Conservation (phyloP, 1,140 invertebrate species). For the Heliconius nattereri region DNA sequence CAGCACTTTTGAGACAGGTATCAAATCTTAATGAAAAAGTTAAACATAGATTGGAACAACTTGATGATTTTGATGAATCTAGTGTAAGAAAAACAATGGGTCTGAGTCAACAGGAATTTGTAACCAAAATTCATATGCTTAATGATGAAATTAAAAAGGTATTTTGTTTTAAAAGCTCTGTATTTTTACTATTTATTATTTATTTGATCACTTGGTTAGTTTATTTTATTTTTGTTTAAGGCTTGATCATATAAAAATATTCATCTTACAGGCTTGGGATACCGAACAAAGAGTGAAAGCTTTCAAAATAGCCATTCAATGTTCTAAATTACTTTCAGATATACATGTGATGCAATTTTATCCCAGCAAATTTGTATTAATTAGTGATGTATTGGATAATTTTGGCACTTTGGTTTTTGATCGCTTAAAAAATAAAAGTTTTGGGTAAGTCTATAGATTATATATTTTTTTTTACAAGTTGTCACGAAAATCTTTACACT, state of each 20-base stretch:
- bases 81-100: conserved; percentile 93
- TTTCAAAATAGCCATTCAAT: conserved; percentile 98
- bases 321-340: conserved; percentile 95
- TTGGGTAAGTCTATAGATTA: conserved; percentile 53
- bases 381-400: conserved; percentile 97
- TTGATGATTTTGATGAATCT: conserved; percentile 97
- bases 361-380: conserved; percentile 98
- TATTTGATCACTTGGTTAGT: no score
- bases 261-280: conserved; percentile 88
- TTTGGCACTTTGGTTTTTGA: conserved; percentile 97
- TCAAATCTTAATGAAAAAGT: conserved; percentile 93
- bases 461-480: background rate
- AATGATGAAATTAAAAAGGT: conserved; percentile 91
- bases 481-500: background rate
- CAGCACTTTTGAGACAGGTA: conserved; percentile 89
- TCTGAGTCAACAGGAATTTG: conserved; percentile 95
- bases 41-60: conserved; percentile 93
- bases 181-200: conserved; percentile 9
- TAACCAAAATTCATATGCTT: conserved; percentile 92
- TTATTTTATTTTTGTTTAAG: no score
- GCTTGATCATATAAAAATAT: background rate
- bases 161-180: conserved; percentile 21
- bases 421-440: conserved; percentile 88
- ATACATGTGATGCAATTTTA: conserved; percentile 95
- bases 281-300: conserved; percentile 97